These are phyloP conservation scores for Dysmachus trigonus DNA, from an alignment of 2,888 invertebrate genomes.

Conservation along the genomic window DNA sequence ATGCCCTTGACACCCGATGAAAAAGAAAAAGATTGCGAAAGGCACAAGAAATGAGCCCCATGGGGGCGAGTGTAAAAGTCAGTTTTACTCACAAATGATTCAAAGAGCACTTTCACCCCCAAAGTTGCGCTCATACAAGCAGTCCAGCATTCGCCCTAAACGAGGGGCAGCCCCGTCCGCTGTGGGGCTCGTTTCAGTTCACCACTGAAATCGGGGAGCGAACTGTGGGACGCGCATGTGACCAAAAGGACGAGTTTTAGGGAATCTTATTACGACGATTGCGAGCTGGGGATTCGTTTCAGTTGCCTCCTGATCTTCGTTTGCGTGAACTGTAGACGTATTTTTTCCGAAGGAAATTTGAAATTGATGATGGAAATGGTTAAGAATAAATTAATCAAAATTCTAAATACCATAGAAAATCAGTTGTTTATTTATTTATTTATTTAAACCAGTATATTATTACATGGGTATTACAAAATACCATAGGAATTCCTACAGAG, in stretches of 20 bases:
- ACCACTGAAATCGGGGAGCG: neutral
- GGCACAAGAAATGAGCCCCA: neutral
- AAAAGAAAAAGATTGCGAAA: neutral
- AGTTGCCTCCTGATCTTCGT: neutral
- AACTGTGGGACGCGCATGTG: neutral
- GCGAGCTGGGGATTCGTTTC: neutral
- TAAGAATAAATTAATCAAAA: too few relatives aligned
- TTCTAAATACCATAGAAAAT: too few relatives aligned
- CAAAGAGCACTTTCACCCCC: neutral
- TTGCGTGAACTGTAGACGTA: neutral
- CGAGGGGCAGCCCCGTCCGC: neutral
- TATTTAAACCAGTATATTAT: too few relatives aligned
- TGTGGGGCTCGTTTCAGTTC: too few relatives aligned
- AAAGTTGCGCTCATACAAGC: neutral
- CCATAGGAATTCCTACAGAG: too few relatives aligned
- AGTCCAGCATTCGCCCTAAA: neutral
- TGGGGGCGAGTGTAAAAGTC: neutral
- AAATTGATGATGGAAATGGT: too few relatives aligned
- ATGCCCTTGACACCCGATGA: conserved; percentile 1
- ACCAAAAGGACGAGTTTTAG: neutral
- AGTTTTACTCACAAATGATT: conserved; percentile 6
- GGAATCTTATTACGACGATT: neutral
- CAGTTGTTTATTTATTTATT: too few relatives aligned
- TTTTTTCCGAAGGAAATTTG: neutral
- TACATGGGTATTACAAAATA: too few relatives aligned